Evolutionary conservation across 2,888 invertebrate genomes (phyloP), one percentile per base, ranked within the genome.

Genomic region (Stenodera caucasica): DNA sequence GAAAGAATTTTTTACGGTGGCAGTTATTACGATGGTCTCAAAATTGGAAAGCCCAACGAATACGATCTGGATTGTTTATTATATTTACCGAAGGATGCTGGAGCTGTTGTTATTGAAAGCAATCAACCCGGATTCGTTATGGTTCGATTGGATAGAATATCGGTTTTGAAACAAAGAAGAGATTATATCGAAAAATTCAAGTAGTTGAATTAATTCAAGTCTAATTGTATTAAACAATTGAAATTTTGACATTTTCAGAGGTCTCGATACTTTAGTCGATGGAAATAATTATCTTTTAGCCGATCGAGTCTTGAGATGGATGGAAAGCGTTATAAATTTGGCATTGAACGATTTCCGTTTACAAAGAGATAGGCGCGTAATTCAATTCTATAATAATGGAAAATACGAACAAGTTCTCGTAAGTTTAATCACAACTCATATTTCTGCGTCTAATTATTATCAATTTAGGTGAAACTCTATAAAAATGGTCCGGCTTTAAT

Each of bases 41-140:
- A 85, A 75, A 82, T 87, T 0, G 82, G 83, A 2, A 81, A 82
- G 58, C 83, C 87, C 15, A 83, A 85, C 63, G 88, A 88, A 69
- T 88, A 83, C 67, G 88, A 88, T 70, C 80, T 87, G 73, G 85
- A 87, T 75, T 77, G 87, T 5, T 80, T 85, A 2, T 81, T 88
- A 50, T 78, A 81, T 0, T 71, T 88, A 14, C 85, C 86, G 2
- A 77, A 77, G 11, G 72, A 82, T 12, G 79, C 81, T 55, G 77
- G 78, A 37, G 80, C 82, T 29, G 70, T 73, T 49, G 35, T 77
- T 18, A 63, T 63, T n/a, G 58, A 60, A 7, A 69, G 71, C 12
- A 65, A 75, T 29, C 61, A 64, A 57, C 82, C 84, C 0, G 85
- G 84, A 15, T 85, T 81, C 67, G 81, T 85, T 0, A 78, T 80